phyloP scores from a whole-genome alignment of 2,113 vertebrate species.

The Leptocoma aspasia region DNA sequence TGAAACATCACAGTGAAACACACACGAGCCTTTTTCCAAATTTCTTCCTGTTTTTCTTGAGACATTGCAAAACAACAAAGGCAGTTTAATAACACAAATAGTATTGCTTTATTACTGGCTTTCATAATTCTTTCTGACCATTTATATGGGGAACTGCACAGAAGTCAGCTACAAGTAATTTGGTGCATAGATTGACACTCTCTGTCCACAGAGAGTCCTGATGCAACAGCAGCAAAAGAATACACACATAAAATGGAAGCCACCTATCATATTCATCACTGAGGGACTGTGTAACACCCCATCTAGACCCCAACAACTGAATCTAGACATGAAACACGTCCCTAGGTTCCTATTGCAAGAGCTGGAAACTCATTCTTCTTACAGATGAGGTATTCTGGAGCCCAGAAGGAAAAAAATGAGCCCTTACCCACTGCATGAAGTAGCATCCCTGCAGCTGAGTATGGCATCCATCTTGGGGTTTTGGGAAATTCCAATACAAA shows the following conservation, averaged over 20 bases:
- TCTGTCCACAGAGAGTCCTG: neutral
- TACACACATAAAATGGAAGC: neutral
- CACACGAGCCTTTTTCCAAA: neutral
- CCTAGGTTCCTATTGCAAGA: neutral
- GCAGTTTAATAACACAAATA: neutral
- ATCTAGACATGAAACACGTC: neutral
- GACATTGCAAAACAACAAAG: neutral
- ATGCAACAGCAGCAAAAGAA: neutral
- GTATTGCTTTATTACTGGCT: neutral
- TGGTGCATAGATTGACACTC: neutral
- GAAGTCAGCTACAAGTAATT: neutral
- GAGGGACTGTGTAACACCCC: neutral
- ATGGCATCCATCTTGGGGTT: neutral
- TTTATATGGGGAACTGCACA: neutral
- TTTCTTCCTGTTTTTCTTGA: neutral
- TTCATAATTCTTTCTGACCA: neutral
- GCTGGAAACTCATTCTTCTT: neutral
- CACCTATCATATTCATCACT: neutral
- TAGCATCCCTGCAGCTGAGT: neutral
- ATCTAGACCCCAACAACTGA: neutral
- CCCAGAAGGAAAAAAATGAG: neutral
- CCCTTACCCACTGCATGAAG: neutral
- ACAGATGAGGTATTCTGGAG: neutral
- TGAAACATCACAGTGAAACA: neutral
- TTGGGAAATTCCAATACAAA: neutral